Percentiles rank a stretch among this genome's conserved stretches.
Evolutionary conservation across 2,113 vertebrate genomes (phyloP).

Genomic region (Myotis yumanensis): DNA sequence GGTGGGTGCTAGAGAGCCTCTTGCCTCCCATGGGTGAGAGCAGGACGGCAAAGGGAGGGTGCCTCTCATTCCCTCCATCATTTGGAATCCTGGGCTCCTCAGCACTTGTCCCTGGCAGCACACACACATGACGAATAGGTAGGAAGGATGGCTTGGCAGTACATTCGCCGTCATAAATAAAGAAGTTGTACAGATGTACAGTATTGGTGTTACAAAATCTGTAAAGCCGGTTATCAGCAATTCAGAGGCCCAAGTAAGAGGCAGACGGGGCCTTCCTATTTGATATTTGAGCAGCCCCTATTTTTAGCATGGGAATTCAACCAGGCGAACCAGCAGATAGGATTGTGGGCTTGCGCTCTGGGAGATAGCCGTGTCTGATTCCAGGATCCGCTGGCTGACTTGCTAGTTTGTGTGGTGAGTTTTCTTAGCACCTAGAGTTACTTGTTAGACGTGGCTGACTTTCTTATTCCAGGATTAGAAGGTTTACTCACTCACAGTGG

Average conservation of each 20-base stretch:
- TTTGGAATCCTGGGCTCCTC: not conserved
- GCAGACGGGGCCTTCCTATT: not conserved
- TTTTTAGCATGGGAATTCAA: not conserved
- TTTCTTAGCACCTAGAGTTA: not conserved
- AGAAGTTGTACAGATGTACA: accelerated
- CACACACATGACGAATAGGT: too few species aligned
- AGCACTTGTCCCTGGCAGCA: not conserved
- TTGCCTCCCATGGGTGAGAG: not conserved
- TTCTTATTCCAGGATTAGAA: not conserved
- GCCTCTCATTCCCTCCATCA: not conserved
- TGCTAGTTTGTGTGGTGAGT: not conserved
- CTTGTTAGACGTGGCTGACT: not conserved
- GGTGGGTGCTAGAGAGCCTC: not conserved
- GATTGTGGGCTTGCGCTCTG: not conserved
- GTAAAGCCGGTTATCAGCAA: accelerated
- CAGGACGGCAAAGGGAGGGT: not conserved
- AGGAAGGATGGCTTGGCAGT: not conserved
- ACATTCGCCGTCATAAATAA: accelerated
- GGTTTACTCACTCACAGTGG: not conserved
- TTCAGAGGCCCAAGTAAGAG: not conserved
- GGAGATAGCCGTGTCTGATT: not conserved
- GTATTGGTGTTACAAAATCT: not conserved
- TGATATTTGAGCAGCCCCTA: not conserved
- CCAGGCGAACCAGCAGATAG: not conserved
- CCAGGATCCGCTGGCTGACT: not conserved